phyloP scores from a whole-genome alignment of 2,113 vertebrate genomes.

The Salvelinus sp. region DNA sequence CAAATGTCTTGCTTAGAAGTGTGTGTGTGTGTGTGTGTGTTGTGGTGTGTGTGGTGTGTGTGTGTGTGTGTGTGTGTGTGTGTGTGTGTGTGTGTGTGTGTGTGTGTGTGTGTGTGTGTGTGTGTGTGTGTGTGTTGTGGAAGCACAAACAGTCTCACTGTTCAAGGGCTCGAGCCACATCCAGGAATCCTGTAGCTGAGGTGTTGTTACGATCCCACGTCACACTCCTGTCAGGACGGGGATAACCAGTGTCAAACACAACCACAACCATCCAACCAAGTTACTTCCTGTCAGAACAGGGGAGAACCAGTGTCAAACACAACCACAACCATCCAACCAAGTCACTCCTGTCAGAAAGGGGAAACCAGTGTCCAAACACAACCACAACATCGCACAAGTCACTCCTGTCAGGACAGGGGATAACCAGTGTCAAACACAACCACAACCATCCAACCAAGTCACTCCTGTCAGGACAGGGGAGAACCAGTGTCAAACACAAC shows the following conservation, averaged over 20 bases:
- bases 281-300: constrained; percentile 75
- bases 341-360: constrained; percentile 72
- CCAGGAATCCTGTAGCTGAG: constrained; percentile 82
- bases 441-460: too few species aligned
- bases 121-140: too few species aligned
- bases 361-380: neutral
- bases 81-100: neutral
- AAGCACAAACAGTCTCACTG: constrained; percentile 73
- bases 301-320: constrained; percentile 1
- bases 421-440: too few species aligned
- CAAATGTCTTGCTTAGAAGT: constrained; percentile 1
- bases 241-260: neutral
- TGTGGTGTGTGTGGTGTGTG: neutral
- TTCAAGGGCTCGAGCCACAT: constrained; percentile 84
- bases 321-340: too few species aligned
- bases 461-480: too few species aligned
- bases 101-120: neutral
- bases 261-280: too few species aligned
- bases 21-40: neutral
- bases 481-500: too few species aligned
- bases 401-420: too few species aligned
- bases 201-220: constrained; percentile 88
- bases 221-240: constrained; percentile 76
- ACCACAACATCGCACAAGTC: too few species aligned
- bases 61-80: neutral